Base-by-base conservation (phyloP, 2,113 vertebrate species). In the Vulpes vulpes region DNA sequence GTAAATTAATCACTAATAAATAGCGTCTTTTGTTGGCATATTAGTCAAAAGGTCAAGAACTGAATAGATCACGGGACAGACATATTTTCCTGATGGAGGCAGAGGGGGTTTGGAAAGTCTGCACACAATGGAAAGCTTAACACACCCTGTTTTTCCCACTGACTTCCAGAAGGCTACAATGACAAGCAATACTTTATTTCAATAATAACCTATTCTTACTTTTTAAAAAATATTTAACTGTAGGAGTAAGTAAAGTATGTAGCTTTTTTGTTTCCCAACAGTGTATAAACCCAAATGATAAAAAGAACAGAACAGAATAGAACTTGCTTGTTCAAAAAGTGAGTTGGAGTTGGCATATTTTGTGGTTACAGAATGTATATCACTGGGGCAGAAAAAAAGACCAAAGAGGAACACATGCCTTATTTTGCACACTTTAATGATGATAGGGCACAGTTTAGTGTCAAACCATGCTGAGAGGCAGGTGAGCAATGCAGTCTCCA, bases 191-290 rank as follows among this genome's bases (percentile, higher is more conserved):
- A 15, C 73, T 95, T 62, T 74, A 69, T 91, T 76, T 95, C 96
- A 62, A 69, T 81, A 95, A 67, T 51, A 92, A 89, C 95, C 92
- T 67, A 67, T 87, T 97, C 97, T 96, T 74, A 62, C 94, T 96
- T 96, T 79, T 91, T 15, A 62, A 78, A 96, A 97, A 96, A 57
- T n/a, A 67, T 88, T 59, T 81, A 53, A 25, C 92, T 73, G 95
- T 97, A 67, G 97, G 98, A 98, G 98, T 94, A 55, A 91, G 90
- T 32, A 43, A 81, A 86, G 87, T 95, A 60, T 96, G 97, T 60
- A 57, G 95, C 90, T 89, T 43, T 85, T 89, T 69, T 97, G 92
- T 96, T 79, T 93, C 74, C 51, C 15, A 35, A 32, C 93, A 86
- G 67, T 62, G 71, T 59, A 69, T 11, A 81, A 69, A 60, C 79